Conservation (phyloP, 1,140 invertebrate genomes). For the Euura lappo region DNA sequence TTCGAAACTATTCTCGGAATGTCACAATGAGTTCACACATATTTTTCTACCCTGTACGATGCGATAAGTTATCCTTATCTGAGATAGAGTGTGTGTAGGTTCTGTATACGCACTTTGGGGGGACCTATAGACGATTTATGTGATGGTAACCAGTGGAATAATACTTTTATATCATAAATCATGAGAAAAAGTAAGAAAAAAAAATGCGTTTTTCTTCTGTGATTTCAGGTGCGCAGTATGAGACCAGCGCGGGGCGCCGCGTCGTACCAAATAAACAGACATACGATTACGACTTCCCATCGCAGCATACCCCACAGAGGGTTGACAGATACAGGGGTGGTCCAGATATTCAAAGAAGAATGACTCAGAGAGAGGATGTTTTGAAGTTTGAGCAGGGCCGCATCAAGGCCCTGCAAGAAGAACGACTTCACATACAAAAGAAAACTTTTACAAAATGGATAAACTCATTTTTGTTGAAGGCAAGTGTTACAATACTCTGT, state of each 20-base stretch:
- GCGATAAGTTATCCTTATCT: no score
- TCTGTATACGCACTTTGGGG: no score
- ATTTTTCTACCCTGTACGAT: no score
- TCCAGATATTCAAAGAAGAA: constrained; percentile 66
- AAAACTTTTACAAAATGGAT: constrained; percentile 99
- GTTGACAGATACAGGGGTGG: constrained; percentile 41
- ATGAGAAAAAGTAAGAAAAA: no score
- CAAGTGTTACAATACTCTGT: constrained; percentile 50
- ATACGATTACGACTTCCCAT: constrained; percentile 28
- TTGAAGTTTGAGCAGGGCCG: constrained; percentile 95
- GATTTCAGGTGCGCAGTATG: constrained; percentile 71
- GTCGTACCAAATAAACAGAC: constrained; percentile 46
- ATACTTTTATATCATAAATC: no score
- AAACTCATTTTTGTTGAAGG: constrained; percentile 97
- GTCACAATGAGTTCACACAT: no score
- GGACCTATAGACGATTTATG: no score
- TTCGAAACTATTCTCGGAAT: no score
- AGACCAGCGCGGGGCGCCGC: constrained; percentile 69
- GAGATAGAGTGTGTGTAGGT: no score
- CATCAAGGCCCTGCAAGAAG: constrained; percentile 95
- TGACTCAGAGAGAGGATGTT: constrained; percentile 89
- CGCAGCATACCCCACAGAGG: constrained; percentile 30
- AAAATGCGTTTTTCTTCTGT: not conserved
- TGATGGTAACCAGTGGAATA: no score
- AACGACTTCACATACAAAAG: constrained; percentile 97